phyloP scores from a whole-genome alignment of 37 sponge, comb jelly and placozoan species.

The Eunapius fragilis region DNA sequence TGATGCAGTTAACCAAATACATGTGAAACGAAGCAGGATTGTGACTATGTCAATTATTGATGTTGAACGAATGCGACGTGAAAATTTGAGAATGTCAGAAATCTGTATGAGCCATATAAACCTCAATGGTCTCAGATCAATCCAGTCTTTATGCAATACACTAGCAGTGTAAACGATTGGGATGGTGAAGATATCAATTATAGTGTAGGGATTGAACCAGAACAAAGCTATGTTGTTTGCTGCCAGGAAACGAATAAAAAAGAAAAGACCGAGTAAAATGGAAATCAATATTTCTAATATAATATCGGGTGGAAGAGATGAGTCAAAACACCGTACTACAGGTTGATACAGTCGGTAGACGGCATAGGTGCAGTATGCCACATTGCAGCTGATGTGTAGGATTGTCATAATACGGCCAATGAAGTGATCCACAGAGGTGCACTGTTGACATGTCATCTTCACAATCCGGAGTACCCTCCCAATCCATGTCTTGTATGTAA shows the following conservation, averaged over 20 bases:
- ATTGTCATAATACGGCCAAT: no score
- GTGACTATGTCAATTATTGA: slow-evolving; percentile 19
- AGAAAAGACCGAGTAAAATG: slow-evolving; percentile 15
- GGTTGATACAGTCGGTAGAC: slow-evolving; percentile 20
- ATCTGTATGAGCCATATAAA: slow-evolving; percentile 63
- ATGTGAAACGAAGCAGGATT: slow-evolving; percentile 36
- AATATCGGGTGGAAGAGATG: neutral
- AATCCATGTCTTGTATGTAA: no score
- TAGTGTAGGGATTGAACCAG: slow-evolving; percentile 58
- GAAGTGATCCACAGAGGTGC: no score
- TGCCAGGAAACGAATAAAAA: slow-evolving; percentile 44
- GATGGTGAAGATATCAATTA: slow-evolving; percentile 77
- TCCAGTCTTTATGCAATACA: slow-evolving; percentile 61
- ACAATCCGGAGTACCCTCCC: no score
- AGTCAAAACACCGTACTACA: no score
- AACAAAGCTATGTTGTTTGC: slow-evolving; percentile 20
- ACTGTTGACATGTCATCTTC: no score
- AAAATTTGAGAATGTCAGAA: slow-evolving; percentile 16
- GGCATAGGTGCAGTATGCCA: neutral
- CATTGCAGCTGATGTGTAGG: slow-evolving; percentile 21
- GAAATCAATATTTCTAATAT: slow-evolving; percentile 39
- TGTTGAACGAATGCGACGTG: slow-evolving; percentile 33
- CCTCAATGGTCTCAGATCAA: slow-evolving; percentile 62
- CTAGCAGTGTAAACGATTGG: slow-evolving; percentile 59
- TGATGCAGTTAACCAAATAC: slow-evolving; percentile 61